Evolutionary conservation across 2,113 vertebrate species (phyloP).

Genomic region (Corydoras maculifer): DNA sequence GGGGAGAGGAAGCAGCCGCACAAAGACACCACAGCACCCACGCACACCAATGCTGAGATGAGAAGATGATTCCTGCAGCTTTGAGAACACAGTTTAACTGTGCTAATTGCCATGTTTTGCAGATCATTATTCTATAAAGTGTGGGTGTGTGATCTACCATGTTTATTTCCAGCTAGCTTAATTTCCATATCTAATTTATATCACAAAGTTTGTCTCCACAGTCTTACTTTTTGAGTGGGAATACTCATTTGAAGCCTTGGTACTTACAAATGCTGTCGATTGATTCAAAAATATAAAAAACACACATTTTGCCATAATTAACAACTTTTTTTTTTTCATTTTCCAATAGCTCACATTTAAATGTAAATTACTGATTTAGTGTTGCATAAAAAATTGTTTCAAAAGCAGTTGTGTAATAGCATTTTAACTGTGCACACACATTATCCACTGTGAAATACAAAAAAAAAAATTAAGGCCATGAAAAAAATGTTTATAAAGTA

Average conservation of each 20-base stretch:
- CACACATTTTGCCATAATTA: no score
- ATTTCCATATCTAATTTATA: not conserved
- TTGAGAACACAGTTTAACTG: conserved; percentile 24
- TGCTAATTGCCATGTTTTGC: conserved; percentile 37
- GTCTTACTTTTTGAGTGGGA: not conserved
- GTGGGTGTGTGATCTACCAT: conserved; percentile 25
- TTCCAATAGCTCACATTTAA: no score
- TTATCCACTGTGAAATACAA: no score
- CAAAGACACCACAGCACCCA: conserved; percentile 29
- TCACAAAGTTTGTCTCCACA: not conserved
- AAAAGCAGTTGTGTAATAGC: no score
- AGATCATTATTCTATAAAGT: conserved; percentile 28
- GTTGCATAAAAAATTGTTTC: no score
- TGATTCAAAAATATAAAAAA: no score
- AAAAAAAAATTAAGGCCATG: no score
- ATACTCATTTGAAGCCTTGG: not conserved
- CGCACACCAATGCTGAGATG: conserved; percentile 27
- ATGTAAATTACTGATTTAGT: no score
- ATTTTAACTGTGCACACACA: no score
- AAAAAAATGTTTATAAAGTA: no score
- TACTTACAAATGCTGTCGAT: no score
- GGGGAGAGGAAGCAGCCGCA: conserved; percentile 23
- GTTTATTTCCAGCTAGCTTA: conserved; percentile 20
- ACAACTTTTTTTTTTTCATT: no score
- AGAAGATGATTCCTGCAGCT: conserved; percentile 21